A percentile compares a stretch with the other conserved stretches of the same genome.
Evolutionary conservation across 2,797 vertebrate genomes (phyloP).

Genomic region (Typhlichthys eigenmanni): DNA sequence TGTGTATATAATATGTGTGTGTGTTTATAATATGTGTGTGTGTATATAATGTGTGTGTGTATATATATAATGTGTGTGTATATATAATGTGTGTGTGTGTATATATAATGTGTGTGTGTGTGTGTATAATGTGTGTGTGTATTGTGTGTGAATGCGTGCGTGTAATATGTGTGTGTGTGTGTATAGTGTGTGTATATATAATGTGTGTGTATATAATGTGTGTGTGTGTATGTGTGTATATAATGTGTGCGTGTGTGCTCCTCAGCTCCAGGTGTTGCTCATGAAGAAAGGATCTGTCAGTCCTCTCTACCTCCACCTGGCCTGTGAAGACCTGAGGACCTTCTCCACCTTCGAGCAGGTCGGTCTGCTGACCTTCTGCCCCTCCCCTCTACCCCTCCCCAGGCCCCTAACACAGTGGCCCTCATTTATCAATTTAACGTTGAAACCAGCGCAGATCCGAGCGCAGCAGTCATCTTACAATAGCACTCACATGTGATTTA

Average conservation of each 20-base stretch:
- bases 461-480: no score
- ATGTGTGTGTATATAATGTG: background rate
- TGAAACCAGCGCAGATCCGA: no score
- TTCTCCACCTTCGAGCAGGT: slow-evolving; percentile 88
- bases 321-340: slow-evolving; percentile 84
- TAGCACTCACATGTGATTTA: no score
- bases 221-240: background rate
- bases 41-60: no score
- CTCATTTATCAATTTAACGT: no score
- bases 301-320: slow-evolving; percentile 83
- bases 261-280: slow-evolving; percentile 83
- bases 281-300: slow-evolving; percentile 85
- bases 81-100: no score
- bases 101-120: no score
- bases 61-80: no score
- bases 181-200: background rate
- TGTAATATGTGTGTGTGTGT: background rate
- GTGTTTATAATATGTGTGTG: no score
- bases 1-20: no score
- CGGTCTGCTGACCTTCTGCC: background rate
- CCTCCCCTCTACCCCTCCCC: no score
- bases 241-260: slow-evolving; percentile 14
- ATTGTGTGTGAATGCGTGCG: background rate
- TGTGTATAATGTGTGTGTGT: background rate
- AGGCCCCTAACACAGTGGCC: no score